phyloP scores from a whole-genome alignment of 2,797 vertebrate genomes.

The Myiothlypis chrysogaster region DNA sequence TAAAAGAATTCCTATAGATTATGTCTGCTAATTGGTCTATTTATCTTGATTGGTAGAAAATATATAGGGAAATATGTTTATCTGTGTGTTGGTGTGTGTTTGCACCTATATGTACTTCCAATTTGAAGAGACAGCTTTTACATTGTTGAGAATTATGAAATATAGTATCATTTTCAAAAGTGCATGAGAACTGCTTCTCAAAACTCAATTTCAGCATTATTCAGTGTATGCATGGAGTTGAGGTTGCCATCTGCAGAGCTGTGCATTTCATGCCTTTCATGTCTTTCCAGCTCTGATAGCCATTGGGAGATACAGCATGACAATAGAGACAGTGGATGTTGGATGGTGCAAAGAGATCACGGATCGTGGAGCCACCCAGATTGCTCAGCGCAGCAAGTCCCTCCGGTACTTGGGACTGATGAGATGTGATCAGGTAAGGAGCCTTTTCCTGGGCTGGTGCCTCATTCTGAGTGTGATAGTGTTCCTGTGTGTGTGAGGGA shows the following conservation, averaged over 20 bases:
- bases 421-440: constrained; percentile 97
- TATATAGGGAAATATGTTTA: not conserved
- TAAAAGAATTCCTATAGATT: not conserved
- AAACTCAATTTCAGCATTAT: not conserved
- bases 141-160: not conserved
- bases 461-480: not conserved
- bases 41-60: not conserved
- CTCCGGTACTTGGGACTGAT: constrained; percentile 95
- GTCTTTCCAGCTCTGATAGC: constrained; percentile 89
- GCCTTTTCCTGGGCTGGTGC: not conserved
- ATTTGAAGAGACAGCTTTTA: not conserved
- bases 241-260: not conserved
- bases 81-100: not conserved
- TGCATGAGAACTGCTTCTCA: not conserved
- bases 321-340: constrained; percentile 96
- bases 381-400: constrained; percentile 96
- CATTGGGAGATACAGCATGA: constrained; percentile 94
- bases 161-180: not conserved
- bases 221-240: not conserved
- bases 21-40: not conserved
- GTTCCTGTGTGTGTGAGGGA: not conserved
- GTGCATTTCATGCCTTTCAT: not conserved
- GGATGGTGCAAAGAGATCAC: constrained; percentile 99
- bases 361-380: constrained; percentile 93
- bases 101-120: not conserved